Evolutionary conservation across 2,113 vertebrate genomes (phyloP), one percentile per base, ranked within the genome.

Genomic region (Gambusia affinis): DNA sequence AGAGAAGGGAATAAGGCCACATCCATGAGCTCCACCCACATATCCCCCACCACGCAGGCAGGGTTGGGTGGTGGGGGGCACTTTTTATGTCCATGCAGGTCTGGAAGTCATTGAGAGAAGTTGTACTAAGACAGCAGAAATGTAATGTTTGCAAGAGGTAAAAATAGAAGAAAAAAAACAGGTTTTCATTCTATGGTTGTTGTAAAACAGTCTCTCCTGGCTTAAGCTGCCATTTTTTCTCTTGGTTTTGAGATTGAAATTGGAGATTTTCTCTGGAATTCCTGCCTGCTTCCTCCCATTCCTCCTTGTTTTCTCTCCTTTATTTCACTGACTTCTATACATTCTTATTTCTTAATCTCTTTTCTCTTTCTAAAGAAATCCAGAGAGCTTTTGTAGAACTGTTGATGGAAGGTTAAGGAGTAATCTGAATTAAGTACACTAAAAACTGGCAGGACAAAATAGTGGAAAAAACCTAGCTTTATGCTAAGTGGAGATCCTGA

Each of bases 71-170:
- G 75, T 85, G 78, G 5, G 12, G 39, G 67, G 63, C 35, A 70
- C 77, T 67, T 51, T 61, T 61, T 60, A 60, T 80, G 69, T 76
- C 75, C 51, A 30, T 70, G 72, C 39, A 85, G 64, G 85, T 91
- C 93, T 93, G 93, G 91, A 93, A 91, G 70, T 92, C 85, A 91
- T 92, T 90, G 79, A 85, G 75, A 64, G 82, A 72, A 73, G 64
- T 69, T 44, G 80, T 70, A 76, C 28, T 70, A 81, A 54, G 80
- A 65, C 62, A 44, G 30, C 64, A 51, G 30, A 73, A 42, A 63
- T 57, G 42, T 31, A 42, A 60, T 73, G 39, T 85, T 85, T 78
- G 85, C 15, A 35, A 72, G 57, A 64, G 75, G 37, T 31, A 66
- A 30, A 73, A 54, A 65, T 63, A 69, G 66, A 29, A 72, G 15